Conservation (phyloP, 2,113 vertebrate genomes). For the Siniperca knerii region DNA sequence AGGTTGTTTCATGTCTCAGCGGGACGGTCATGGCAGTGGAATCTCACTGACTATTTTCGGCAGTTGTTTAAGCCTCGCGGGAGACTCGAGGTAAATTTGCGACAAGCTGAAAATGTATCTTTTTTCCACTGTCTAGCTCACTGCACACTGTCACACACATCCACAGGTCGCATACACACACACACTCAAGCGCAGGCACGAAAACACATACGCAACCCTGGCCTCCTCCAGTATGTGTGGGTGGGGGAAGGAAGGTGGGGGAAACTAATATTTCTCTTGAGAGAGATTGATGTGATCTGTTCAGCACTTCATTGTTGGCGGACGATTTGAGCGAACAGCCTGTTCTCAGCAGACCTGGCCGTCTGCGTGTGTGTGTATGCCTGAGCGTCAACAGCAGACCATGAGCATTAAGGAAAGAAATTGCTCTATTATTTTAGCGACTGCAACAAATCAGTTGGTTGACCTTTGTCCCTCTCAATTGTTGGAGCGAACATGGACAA, state of each 20-base stretch:
- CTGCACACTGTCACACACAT: conserved; percentile 47
- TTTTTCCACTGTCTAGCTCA: conserved; percentile 63
- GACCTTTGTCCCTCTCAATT: conserved; percentile 79
- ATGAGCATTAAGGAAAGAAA: conserved; percentile 81
- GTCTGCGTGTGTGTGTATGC: conserved; percentile 26
- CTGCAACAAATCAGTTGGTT: conserved; percentile 83
- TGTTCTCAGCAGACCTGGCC: conserved; percentile 74
- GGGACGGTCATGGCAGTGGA: conserved; percentile 57
- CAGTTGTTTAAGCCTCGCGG: conserved; percentile 61
- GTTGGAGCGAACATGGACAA: conserved; percentile 74
- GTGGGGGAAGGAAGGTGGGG: conserved; percentile 53
- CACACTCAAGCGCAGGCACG: conserved; percentile 30
- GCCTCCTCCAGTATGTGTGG: conserved; percentile 52
- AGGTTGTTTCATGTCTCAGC: conserved; percentile 74
- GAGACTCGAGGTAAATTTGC: conserved; percentile 66
- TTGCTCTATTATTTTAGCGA: conserved; percentile 82
- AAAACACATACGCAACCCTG: conserved; percentile 39
- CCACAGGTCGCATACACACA: not conserved
- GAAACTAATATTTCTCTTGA: conserved; percentile 81
- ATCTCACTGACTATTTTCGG: conserved; percentile 61
- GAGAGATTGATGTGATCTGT: conserved; percentile 85
- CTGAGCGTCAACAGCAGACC: conserved; percentile 63
- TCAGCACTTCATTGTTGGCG: conserved; percentile 79
- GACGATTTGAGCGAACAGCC: conserved; percentile 81
- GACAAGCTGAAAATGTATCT: conserved; percentile 70